A percentile compares a stretch with the other conserved stretches of the same genome.
phyloP scores from a whole-genome alignment of 2,113 vertebrate genomes.

The Hyla sarda region DNA sequence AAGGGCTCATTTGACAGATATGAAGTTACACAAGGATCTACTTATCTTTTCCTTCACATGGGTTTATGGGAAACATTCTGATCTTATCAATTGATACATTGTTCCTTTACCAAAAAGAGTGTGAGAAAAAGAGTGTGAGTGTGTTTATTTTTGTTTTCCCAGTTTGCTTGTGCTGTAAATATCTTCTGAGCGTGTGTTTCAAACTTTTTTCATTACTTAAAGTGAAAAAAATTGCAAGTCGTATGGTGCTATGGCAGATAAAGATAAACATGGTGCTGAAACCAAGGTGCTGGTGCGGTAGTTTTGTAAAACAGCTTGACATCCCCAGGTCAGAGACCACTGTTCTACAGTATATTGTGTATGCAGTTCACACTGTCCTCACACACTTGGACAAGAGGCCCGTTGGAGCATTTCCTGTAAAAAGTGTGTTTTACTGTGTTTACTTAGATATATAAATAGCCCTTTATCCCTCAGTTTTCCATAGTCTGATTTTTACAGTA shows the following conservation, averaged over 20 bases:
- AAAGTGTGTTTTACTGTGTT: not conserved
- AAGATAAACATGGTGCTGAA: not conserved
- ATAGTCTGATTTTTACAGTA: not conserved
- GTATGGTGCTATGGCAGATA: not conserved
- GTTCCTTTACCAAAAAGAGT: not conserved
- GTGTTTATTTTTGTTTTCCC: no score
- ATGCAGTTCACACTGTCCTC: not conserved
- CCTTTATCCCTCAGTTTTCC: not conserved
- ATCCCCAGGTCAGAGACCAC: not conserved
- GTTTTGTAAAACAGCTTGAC: not conserved
- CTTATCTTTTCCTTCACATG: no score
- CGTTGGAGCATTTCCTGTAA: not conserved
- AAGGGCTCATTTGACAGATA: no score
- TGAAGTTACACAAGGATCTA: not conserved
- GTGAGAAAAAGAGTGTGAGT: no score
- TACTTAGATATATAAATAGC: slow-evolving; percentile 16
- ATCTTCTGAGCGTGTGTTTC: not conserved
- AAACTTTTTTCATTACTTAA: no score
- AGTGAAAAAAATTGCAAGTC: not conserved
- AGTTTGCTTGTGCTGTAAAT: no score
- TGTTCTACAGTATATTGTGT: not conserved
- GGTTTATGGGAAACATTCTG: not conserved
- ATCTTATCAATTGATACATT: not conserved
- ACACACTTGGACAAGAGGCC: not conserved
- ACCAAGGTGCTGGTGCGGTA: no score